A percentile compares a stretch with the other conserved stretches of the same genome.
Conservation (phyloP, 1,140 invertebrate species). For the Scaptodrosophila lebanonensis region DNA sequence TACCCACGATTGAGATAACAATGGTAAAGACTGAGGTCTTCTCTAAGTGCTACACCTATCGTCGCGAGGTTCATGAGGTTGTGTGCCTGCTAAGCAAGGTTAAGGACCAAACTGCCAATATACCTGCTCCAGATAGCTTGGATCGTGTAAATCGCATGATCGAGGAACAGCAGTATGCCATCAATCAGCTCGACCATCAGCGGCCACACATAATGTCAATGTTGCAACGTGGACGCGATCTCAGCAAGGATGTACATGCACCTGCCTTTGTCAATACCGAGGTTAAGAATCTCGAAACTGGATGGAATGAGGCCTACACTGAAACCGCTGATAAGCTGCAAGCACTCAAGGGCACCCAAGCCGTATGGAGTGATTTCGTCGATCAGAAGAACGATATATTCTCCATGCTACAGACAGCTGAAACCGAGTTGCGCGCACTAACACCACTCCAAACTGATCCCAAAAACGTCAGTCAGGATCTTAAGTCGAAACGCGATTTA, state of each 20-base stretch:
- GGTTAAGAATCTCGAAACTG: slow-evolving; percentile 88
- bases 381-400: slow-evolving; percentile 90
- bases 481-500: slow-evolving; percentile 87
- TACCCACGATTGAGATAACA: slow-evolving; percentile 94
- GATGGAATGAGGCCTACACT: slow-evolving; percentile 92
- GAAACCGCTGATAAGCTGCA: slow-evolving; percentile 90
- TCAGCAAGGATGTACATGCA: slow-evolving; percentile 89
- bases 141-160: slow-evolving; percentile 87
- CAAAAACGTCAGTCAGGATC: slow-evolving; percentile 80
- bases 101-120: slow-evolving; percentile 83
- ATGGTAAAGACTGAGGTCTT: slow-evolving; percentile 94
- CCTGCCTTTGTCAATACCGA: slow-evolving; percentile 91
- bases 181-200: slow-evolving; percentile 91
- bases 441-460: slow-evolving; percentile 78
- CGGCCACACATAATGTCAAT: slow-evolving; percentile 91
- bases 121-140: slow-evolving; percentile 83
- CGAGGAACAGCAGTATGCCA: slow-evolving; percentile 86
- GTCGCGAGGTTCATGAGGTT: slow-evolving; percentile 91
- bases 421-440: slow-evolving; percentile 83
- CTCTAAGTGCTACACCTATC: slow-evolving; percentile 94
- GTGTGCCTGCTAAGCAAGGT: slow-evolving; percentile 86
- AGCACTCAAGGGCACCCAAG: slow-evolving; percentile 88
- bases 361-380: slow-evolving; percentile 90
- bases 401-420: slow-evolving; percentile 88
- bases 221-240: slow-evolving; percentile 92